Conservation (phyloP, 2,797 vertebrate genomes). For the Mus minutoides region DNA sequence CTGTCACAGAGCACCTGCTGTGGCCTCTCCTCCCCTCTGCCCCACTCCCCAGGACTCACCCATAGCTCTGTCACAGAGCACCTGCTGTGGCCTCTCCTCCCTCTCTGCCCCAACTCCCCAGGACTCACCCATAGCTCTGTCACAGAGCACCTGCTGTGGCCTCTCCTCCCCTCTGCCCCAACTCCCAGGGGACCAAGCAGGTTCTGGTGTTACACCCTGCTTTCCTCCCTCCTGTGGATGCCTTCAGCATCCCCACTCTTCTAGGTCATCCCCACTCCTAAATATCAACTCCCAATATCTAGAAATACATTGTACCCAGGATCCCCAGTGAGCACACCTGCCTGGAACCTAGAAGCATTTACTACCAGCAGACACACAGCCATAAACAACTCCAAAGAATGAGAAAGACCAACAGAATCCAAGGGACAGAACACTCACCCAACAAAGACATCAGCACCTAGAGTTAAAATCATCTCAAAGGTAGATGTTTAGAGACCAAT, state of each 20-base stretch:
- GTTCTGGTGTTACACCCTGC: too few species aligned
- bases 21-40: not conserved
- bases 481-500: not conserved
- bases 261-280: not conserved
- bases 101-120: not conserved
- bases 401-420: not conserved
- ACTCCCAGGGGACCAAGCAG: not conserved
- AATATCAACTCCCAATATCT: not conserved
- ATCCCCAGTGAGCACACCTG: not conserved
- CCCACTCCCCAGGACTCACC: not conserved
- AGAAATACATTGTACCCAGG: not conserved
- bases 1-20: not conserved
- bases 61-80: not conserved
- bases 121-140: not conserved
- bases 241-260: not conserved
- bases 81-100: not conserved
- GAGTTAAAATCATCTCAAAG: not conserved
- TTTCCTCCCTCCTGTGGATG: not conserved
- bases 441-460: not conserved
- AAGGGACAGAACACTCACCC: not conserved
- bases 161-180: not conserved
- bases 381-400: not conserved
- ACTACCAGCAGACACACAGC: not conserved
- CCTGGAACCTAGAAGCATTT: not conserved
- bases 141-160: not conserved